These are phyloP conservation scores for Xestoiulus laeticollis DNA, from an alignment of 2,888 invertebrate genomes.

Conservation along the genomic window DNA sequence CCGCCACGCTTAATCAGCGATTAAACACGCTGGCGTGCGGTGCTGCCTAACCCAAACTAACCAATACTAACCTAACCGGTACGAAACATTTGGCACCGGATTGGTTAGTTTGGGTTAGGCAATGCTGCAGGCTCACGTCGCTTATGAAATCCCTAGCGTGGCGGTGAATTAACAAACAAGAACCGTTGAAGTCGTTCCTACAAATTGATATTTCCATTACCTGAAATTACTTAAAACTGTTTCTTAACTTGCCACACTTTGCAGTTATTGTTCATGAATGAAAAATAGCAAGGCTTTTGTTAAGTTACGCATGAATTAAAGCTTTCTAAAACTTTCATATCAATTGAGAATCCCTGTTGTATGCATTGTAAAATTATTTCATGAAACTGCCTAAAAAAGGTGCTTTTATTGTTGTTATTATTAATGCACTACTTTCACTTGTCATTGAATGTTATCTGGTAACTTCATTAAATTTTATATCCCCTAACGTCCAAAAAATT, in stretches of 20 bases:
- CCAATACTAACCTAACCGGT: too few species aligned
- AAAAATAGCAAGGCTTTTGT: neutral
- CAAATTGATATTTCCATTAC: neutral
- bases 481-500: too few species aligned
- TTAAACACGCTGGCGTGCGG: too few species aligned
- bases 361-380: neutral
- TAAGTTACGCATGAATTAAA: neutral
- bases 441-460: neutral
- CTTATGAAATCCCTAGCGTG: too few species aligned
- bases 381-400: neutral
- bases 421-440: neutral
- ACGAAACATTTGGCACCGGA: too few species aligned
- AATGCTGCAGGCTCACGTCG: too few species aligned
- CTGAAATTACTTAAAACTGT: neutral
- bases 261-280: neutral
- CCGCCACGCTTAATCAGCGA: too few species aligned
- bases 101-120: too few species aligned
- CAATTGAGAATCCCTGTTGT: neutral
- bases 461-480: neutral
- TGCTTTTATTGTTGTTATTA: conserved; percentile 19
- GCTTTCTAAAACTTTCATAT: neutral
- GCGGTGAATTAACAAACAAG: too few species aligned
- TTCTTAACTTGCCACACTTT: neutral
- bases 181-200: neutral
- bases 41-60: too few species aligned